Evolutionary conservation across 1,140 invertebrate species (phyloP), one percentile per base, ranked within the genome.

Genomic region (Proales similis): DNA sequence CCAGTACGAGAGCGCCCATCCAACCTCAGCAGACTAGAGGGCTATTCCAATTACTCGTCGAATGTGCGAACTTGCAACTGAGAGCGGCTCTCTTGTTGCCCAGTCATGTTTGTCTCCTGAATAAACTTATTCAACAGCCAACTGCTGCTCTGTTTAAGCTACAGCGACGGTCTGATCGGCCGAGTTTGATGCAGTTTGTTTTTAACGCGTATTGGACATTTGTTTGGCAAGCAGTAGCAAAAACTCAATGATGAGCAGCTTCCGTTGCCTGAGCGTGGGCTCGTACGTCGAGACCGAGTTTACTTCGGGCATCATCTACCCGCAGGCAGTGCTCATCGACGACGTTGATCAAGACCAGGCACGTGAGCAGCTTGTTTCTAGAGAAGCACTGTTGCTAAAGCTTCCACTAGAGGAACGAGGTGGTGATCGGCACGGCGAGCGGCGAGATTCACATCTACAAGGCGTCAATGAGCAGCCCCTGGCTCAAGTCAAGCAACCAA

Each of bases 301-400:
- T 42, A 42, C 36, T 29, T 57, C 51, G 2, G 36, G 45, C 20
- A 39, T 42, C 2, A 57, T 57, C 30, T 42, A 57, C 45, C 51
- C 51, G 7, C 36, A 39, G 26, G 39, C 17, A 17, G 45, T 57
- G 17, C 30, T 57, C 27, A 42, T 57, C 12, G 51, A 57, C 19
- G 51, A 57, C 19, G 45, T 57, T 29, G 45, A 57, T 42, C 51
- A 57, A 57, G 51, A 57, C 30, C 39, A 57, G 29, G 51, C 45
- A 53, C 38, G 22, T 22, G 26, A 12, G 17, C 36, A 12, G 17
- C 20, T 9, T 2, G 24, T 17, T 29, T 11, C 20, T 11, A 29
- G 36, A 1, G 30, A 48, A 30, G 20, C 30, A 6, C 20, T 48
- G 12, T 30, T 1, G 33, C n/a, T 11, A 22, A 30, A 49, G 20